phyloP scores from a whole-genome alignment of 2,888 invertebrate genomes.

The Euplexia lucipara region DNA sequence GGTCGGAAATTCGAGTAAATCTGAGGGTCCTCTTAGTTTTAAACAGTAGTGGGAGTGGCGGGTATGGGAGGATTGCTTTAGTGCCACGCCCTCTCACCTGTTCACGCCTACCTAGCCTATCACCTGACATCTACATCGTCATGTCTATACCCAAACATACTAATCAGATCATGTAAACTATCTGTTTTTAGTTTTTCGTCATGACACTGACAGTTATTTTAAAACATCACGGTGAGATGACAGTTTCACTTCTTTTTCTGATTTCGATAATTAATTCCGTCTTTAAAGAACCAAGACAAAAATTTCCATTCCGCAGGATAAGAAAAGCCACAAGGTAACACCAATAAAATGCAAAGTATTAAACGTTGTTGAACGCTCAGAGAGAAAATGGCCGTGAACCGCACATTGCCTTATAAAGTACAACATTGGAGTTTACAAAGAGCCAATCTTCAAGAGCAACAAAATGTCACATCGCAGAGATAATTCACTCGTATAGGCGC shows the following conservation, averaged over 20 bases:
- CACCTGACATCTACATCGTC: constrained; percentile 51
- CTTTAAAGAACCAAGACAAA: neutral
- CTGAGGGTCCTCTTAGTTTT: constrained; percentile 28
- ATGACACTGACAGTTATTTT: neutral
- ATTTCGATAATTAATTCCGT: too few species aligned
- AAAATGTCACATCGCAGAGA: constrained; percentile 56
- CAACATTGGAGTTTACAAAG: constrained; percentile 34
- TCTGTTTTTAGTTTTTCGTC: neutral
- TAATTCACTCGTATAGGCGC: constrained; percentile 66
- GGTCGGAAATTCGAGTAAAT: neutral
- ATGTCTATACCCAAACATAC: constrained; percentile 39
- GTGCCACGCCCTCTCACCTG: constrained; percentile 76
- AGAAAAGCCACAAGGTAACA: constrained; percentile 18
- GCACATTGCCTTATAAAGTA: constrained; percentile 16
- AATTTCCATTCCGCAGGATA: constrained; percentile 2
- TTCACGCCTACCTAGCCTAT: constrained; percentile 73
- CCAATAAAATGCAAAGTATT: constrained; percentile 27
- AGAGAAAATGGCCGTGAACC: constrained; percentile 43
- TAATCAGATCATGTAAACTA: constrained; percentile 22
- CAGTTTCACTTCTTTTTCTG: too few species aligned
- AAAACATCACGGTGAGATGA: neutral
- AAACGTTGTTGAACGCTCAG: constrained; percentile 7
- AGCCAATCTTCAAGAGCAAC: constrained; percentile 52
- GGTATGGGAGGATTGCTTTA: constrained; percentile 65
- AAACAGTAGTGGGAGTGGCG: constrained; percentile 62